These are phyloP conservation scores for Caenorhabditis sp. DNA, from an alignment of 2,888 invertebrate species.

Conservation along the genomic window DNA sequence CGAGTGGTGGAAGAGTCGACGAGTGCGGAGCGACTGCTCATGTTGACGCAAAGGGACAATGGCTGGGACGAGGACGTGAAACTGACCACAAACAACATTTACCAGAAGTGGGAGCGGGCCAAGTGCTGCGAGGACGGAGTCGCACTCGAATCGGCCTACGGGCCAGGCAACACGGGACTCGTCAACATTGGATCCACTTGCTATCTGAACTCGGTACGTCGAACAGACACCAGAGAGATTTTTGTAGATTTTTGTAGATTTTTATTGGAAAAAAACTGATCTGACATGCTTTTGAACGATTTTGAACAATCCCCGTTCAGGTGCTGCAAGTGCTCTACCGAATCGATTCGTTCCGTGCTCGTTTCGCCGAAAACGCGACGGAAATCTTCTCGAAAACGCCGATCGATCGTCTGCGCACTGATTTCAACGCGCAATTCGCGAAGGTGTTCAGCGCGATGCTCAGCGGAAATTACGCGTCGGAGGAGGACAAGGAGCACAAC, in stretches of 20 bases:
- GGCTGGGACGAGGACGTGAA: conserved; percentile 69
- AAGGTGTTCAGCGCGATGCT: conserved; percentile 80
- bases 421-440: conserved; percentile 81
- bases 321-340: conserved; percentile 86
- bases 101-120: conserved; percentile 92
- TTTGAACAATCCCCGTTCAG: conserved; percentile 32
- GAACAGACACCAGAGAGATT: too few species aligned
- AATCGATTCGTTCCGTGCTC: conserved; percentile 87
- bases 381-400: conserved; percentile 16
- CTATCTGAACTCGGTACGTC: conserved; percentile 92
- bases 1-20: conserved; percentile 30
- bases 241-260: too few species aligned
- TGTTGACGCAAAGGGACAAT: conserved; percentile 48
- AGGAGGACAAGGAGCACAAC: conserved; percentile 56
- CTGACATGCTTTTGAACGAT: not conserved
- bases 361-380: conserved; percentile 77
- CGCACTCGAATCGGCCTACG: conserved; percentile 88
- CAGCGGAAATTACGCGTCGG: conserved; percentile 80
- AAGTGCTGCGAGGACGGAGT: conserved; percentile 92
- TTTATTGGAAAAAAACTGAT: conserved; percentile 73
- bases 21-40: conserved; percentile 63
- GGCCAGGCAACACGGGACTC: conserved; percentile 92
- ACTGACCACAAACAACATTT: conserved; percentile 84
- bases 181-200: conserved; percentile 97
- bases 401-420: conserved; percentile 60